Conservation (phyloP, 2,888 invertebrate species). For the Oeneis ivallda region DNA sequence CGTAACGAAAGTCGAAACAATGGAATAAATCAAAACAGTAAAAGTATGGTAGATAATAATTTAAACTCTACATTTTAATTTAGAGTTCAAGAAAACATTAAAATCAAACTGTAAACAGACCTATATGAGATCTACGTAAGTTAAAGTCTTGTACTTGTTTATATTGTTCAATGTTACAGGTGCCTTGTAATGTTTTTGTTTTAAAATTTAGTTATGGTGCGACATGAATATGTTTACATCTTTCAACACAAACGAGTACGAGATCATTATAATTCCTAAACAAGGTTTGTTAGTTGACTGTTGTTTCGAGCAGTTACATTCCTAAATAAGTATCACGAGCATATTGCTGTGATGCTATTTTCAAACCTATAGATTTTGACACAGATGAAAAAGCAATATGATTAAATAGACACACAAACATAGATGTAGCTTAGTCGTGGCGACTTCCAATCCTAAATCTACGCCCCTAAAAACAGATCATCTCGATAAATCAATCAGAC, state of each 20-base stretch:
- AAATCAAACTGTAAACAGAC: neutral
- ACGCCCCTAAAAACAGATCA: too few relatives aligned
- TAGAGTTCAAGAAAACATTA: neutral
- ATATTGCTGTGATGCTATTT: too few relatives aligned
- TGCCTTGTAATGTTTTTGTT: neutral
- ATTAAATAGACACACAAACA: too few relatives aligned
- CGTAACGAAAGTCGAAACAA: too few relatives aligned
- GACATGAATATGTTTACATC: slow-evolving; percentile 7
- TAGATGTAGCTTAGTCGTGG: too few relatives aligned
- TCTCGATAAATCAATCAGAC: too few relatives aligned
- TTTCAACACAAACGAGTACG: slow-evolving; percentile 2
- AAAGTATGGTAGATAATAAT: neutral
- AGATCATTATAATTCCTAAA: slow-evolving; percentile 12
- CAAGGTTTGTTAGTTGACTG: neutral
- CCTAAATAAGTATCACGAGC: too few relatives aligned
- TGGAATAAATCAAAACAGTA: too few relatives aligned
- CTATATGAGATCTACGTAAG: neutral
- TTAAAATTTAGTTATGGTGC: neutral
- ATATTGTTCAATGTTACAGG: neutral
- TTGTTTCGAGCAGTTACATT: neutral
- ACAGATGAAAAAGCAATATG: too few relatives aligned
- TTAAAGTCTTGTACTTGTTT: slow-evolving; percentile 3
- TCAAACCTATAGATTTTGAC: too few relatives aligned
- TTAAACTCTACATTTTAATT: neutral
- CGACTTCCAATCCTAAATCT: too few relatives aligned